Base-by-base conservation (phyloP, 23 tunicate genomes). In the Trididemnum nubilum region DNA sequence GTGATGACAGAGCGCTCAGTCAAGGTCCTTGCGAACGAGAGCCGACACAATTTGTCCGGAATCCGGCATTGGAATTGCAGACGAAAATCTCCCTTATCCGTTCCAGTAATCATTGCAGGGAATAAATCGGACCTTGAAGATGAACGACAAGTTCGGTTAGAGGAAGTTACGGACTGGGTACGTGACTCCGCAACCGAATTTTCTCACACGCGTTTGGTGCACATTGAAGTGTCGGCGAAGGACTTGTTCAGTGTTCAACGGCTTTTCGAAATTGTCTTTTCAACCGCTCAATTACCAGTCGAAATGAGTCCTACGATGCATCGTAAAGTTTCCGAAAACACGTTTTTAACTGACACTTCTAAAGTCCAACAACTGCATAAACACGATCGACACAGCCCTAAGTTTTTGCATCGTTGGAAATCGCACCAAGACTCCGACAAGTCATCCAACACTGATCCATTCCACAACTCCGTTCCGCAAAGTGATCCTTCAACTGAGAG, bases 281-380 rank as follows among this genome's bases (percentile, higher is more conserved):
- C 83, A 34, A 78, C 67, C 38, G 82, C 94, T 39, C 73, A 79
- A 35, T 76, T 89, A 0, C 94, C 94, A 40, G 28, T 77, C 19
- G 94, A 89, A 70, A 66, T 89, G 84, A 89, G 94, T 65, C 94
- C 94, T 1, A 76, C 86, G 36, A 83, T 89, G 94, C 94, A 89
- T 77, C 79, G 94, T 35, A 89, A 89, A 51, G 94, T 89, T 64
- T 77, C 94, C 37, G 71, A 65, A 39, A 63, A 38, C 22, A 67
- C 85, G 28, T 89, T 85, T 72, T 22, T 64, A 29, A 63, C 30
- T 33, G 72, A 81, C 81, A 81, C 80, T 23, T 78, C 81, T 3
- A 44, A 85, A 51, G 57, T n/a, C 9, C 25, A 38, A 37, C 58
- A 38, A 38, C 65, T 19, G 23, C 39, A 22, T 12, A 36, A 28